phyloP scores from a whole-genome alignment of 1,140 invertebrate species.

The Bombus picipes region DNA sequence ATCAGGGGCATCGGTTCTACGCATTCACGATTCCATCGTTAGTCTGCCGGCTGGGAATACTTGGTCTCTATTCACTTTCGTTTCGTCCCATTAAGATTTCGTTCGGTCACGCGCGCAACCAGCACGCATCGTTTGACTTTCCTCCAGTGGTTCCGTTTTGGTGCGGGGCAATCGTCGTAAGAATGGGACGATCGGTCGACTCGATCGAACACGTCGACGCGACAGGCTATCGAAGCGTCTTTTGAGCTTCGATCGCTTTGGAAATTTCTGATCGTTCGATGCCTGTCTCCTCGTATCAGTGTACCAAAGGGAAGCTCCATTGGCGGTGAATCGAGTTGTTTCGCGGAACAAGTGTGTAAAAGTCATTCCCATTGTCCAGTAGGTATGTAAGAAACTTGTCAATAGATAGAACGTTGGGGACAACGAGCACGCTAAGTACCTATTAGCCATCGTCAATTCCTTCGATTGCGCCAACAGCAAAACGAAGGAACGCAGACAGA shows the following conservation, averaged over 20 bases:
- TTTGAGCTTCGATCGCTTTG: neutral
- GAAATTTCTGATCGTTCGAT: neutral
- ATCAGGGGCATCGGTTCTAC: conserved; percentile 26
- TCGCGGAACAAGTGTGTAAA: neutral
- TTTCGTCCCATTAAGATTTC: conserved; percentile 24
- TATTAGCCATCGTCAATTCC: neutral
- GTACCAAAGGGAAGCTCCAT: neutral
- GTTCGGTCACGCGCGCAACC: neutral
- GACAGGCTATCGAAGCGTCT: neutral
- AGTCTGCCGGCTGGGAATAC: too few relatives aligned
- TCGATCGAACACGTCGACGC: neutral
- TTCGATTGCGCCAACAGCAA: neutral
- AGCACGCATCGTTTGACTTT: neutral
- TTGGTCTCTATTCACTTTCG: neutral
- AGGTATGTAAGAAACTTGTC: neutral
- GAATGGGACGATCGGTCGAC: neutral
- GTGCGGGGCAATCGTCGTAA: neutral
- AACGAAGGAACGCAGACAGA: neutral
- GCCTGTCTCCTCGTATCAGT: neutral
- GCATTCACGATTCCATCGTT: neutral
- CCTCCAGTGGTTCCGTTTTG: neutral
- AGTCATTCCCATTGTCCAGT: neutral
- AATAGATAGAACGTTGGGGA: neutral
- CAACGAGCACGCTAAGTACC: conserved; percentile 8
- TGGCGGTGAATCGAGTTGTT: neutral